A percentile compares a stretch with the other conserved stretches of the same genome.
Evolutionary conservation across 1,140 invertebrate species (phyloP).

Genomic region (Chironomus tepperi): DNA sequence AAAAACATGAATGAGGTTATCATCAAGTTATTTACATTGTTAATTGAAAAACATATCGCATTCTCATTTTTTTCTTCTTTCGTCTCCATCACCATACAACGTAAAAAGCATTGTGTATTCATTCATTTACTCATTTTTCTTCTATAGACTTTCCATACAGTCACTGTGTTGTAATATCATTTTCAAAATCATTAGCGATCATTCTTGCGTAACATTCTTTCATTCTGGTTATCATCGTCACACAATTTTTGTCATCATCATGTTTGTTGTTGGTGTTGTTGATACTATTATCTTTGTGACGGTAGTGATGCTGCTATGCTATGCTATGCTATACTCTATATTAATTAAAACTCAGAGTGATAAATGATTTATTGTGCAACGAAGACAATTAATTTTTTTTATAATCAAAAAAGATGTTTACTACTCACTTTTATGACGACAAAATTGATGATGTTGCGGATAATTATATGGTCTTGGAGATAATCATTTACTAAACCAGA

Average conservation of each 20-base stretch:
- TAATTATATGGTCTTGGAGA: conserved; percentile 2
- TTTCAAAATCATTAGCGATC: conserved; percentile 19
- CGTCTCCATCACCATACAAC: no score
- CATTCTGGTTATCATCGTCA: not conserved
- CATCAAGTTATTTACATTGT: conserved; percentile 14
- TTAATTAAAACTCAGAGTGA: conserved; percentile 21
- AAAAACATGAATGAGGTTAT: conserved; percentile 2
- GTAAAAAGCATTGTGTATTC: no score
- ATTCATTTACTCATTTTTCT: no score
- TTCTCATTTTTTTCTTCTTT: not conserved
- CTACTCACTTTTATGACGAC: conserved; percentile 22
- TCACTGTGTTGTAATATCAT: not conserved
- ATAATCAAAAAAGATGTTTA: conserved; percentile 17
- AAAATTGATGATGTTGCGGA: conserved; percentile 5
- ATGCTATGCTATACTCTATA: not conserved
- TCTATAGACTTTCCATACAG: not conserved
- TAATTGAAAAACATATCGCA: conserved; percentile 14
- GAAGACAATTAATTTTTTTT: conserved; percentile 22
- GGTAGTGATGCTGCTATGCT: not conserved
- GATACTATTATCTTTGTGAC: not conserved
- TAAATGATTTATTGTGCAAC: conserved; percentile 21
- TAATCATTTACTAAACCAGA: conserved; percentile 17
- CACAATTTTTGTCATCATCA: conserved; percentile 20
- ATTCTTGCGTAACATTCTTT: not conserved
- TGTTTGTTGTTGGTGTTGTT: not conserved